A percentile compares a stretch with the other conserved stretches of the same genome.
phyloP scores from a whole-genome alignment of 2,888 invertebrate genomes.

The Nephrotoma appendiculata region DNA sequence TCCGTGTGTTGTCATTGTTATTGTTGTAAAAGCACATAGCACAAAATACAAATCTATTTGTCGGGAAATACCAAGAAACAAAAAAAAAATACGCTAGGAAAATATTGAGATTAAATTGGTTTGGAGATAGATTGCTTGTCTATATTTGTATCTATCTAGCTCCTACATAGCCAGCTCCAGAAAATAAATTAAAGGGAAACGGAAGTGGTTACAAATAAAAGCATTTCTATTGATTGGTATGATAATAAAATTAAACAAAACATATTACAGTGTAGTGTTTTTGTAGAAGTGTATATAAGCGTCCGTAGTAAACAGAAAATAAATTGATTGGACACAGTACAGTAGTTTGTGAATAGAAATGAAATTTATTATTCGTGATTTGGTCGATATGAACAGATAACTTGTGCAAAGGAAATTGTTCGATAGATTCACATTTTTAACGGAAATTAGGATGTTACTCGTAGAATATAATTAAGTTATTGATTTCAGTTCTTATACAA shows the following conservation, averaged over 20 bases:
- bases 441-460: background rate
- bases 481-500: background rate
- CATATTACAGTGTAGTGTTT: background rate
- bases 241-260: background rate
- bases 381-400: background rate
- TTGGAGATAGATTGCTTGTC: background rate
- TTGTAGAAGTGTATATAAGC: background rate
- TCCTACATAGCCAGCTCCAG: background rate
- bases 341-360: background rate
- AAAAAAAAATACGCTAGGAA: background rate
- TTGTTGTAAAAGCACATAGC: background rate
- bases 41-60: background rate
- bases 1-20: background rate
- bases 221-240: background rate
- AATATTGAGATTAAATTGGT: background rate
- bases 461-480: background rate
- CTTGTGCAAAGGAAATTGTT: background rate
- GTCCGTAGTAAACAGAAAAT: background rate
- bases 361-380: background rate
- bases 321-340: background rate
- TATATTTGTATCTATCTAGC: background rate
- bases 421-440: background rate
- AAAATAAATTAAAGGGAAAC: background rate
- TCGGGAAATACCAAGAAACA: background rate
- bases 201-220: background rate